Conservation (phyloP, 2,888 invertebrate genomes). For the Patella depressa region DNA sequence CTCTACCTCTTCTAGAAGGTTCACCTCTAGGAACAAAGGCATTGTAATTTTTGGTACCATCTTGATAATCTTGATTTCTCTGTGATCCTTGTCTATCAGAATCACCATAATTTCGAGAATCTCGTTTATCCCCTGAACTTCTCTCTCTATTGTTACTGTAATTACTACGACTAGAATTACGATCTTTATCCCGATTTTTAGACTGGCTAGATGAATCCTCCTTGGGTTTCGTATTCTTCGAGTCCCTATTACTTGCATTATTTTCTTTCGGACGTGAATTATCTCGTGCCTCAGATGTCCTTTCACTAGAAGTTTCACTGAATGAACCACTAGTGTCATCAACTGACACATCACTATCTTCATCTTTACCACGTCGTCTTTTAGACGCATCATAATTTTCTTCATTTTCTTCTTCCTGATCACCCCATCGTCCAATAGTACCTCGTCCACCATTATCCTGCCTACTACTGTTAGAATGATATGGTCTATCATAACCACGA, state of each 20-base stretch:
- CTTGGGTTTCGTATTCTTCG: conserved; percentile 28
- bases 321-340: conserved; percentile 66
- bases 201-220: conserved; percentile 25
- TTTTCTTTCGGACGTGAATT: conserved; percentile 30
- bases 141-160: conserved; percentile 26
- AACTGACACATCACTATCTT: conserved; percentile 58
- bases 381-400: conserved; percentile 43
- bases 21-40: conserved; percentile 86
- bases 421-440: conserved; percentile 30
- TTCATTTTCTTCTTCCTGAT: conserved; percentile 24
- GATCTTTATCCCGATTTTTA: conserved; percentile 27
- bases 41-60: conserved; percentile 34
- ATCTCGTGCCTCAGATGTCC: conserved; percentile 43
- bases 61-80: conserved; percentile 25
- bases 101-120: conserved; percentile 33
- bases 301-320: conserved; percentile 59
- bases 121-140: conserved; percentile 28
- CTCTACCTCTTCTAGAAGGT: conserved; percentile 87
- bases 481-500: conserved; percentile 23
- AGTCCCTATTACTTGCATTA: conserved; percentile 29
- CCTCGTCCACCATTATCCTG: conserved; percentile 21
- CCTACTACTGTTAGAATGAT: conserved; percentile 18
- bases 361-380: conserved; percentile 52
- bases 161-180: conserved; percentile 31
- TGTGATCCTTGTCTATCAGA: conserved; percentile 25